Conservation (phyloP, 2,888 invertebrate genomes). For the Nomada hirtipes region DNA sequence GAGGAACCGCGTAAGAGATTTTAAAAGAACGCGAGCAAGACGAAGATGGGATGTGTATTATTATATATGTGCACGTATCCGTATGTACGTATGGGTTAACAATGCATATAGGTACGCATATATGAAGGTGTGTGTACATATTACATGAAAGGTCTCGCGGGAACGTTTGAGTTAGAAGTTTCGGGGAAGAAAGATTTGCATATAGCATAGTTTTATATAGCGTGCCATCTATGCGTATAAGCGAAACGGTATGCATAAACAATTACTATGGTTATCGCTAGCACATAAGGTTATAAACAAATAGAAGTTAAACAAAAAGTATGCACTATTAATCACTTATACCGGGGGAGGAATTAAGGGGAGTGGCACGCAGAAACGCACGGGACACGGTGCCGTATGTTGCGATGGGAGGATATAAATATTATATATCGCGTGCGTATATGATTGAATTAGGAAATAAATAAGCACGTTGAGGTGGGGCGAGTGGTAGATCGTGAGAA, state of each 20-base stretch:
- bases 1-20: slow-evolving; percentile 49
- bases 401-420: slow-evolving; percentile 63
- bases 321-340: slow-evolving; percentile 63
- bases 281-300: slow-evolving; percentile 69
- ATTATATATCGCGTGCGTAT: slow-evolving; percentile 68
- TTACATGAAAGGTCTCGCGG: slow-evolving; percentile 35
- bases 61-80: slow-evolving; percentile 12
- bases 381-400: slow-evolving; percentile 8
- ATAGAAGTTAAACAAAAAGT: slow-evolving; percentile 57
- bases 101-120: slow-evolving; percentile 10
- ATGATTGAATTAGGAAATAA: slow-evolving; percentile 65
- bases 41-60: slow-evolving; percentile 1
- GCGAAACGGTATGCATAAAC: slow-evolving; percentile 76
- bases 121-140: slow-evolving; percentile 30
- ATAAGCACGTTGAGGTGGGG: slow-evolving; percentile 57
- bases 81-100: background rate
- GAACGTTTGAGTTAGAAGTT: slow-evolving; percentile 54
- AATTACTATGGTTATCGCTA: slow-evolving; percentile 75
- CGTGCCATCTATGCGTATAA: slow-evolving; percentile 78
- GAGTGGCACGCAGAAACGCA: slow-evolving; percentile 28
- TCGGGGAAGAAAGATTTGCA: slow-evolving; percentile 70
- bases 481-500: slow-evolving; percentile 46
- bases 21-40: slow-evolving; percentile 6
- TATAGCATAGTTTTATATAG: slow-evolving; percentile 83
- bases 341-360: slow-evolving; percentile 9